Evolutionary conservation across 2,797 vertebrate species (phyloP), one percentile per base, ranked within the genome.

Genomic region (Molothrus aeneus): DNA sequence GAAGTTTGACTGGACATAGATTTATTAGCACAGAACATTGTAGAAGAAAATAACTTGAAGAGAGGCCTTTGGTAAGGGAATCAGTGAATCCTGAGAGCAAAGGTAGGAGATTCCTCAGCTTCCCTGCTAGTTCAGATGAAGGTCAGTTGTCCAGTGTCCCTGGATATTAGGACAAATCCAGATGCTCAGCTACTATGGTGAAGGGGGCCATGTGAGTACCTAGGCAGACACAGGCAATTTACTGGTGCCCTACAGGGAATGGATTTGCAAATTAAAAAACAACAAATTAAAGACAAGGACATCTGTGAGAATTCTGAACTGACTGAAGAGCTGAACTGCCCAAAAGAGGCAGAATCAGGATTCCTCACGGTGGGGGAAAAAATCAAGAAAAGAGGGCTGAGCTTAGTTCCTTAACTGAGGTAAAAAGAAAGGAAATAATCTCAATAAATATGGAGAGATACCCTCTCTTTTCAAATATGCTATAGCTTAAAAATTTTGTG

Each of bases 241-340:
- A 82, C 56, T 85, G 34, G 57, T 89, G 65, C 81, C 69, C 72
- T 86, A 43, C 47, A 86, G 79, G 87, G 81, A 90, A 83, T 31
- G 61, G 75, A 92, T 87, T 92, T 82, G 34, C 75, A 91, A 94
- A 95, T 96, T 91, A 89, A 93, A 93, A 92, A 10, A 0, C n/a
- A 91, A 72, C 45, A n/a, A n/a, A n/a, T n/a, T n/a, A n/a, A n/a
- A n/a, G n/a, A n/a, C n/a, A 94, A 94, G 90, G 92, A 80, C 69
- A 90, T 86, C 38, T 86, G 65, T 48, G 61, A 88, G 42, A 77
- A 82, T 86, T 83, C 43, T 59, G 69, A 87, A 83, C 36, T 68
- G 48, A 43, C 38, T 72, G 47, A 31, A 89, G 45, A 72, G 69
- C 36, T 80, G 38, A 89, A 60, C 50, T 64, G 63, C 25, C 20